A percentile compares a stretch with the other conserved stretches of the same genome.
Evolutionary conservation across 1,140 invertebrate genomes (phyloP).

Genomic region (Zeugodacus cucurbitae): DNA sequence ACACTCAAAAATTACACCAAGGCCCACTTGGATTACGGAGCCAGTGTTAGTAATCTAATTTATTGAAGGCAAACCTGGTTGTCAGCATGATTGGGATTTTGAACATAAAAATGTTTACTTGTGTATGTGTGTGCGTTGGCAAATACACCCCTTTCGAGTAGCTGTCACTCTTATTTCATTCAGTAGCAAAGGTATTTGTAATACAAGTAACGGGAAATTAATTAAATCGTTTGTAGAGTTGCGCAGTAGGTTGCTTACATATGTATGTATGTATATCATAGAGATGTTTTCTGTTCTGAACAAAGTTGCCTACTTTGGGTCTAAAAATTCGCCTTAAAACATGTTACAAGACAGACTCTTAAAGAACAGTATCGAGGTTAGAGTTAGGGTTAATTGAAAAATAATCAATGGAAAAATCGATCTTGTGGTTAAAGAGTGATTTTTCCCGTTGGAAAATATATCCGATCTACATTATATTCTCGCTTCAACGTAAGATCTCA

Average conservation of each 20-base stretch:
- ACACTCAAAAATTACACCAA: not conserved
- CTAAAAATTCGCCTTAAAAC: too few species aligned
- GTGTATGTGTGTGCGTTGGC: not conserved
- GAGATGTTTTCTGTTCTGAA: too few species aligned
- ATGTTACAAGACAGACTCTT: too few species aligned
- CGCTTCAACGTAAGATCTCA: too few species aligned
- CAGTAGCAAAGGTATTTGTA: not conserved
- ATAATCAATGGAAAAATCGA: too few species aligned
- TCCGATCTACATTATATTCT: too few species aligned
- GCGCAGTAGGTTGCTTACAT: not conserved
- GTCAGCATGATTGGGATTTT: not conserved
- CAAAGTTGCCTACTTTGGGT: too few species aligned
- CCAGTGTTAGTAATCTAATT: not conserved
- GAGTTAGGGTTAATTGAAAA: too few species aligned
- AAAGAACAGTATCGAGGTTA: too few species aligned
- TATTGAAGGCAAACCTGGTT: not conserved
- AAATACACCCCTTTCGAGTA: conserved; percentile 16
- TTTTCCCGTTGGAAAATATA: too few species aligned
- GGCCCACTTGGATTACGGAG: not conserved
- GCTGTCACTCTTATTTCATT: conserved; percentile 25
- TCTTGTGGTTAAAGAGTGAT: too few species aligned
- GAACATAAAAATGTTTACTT: not conserved
- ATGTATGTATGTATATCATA: too few species aligned
- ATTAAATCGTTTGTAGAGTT: conserved; percentile 7
- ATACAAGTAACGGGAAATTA: not conserved